phyloP scores from a whole-genome alignment of 2,888 invertebrate species.

The Mechanitis messenoides region DNA sequence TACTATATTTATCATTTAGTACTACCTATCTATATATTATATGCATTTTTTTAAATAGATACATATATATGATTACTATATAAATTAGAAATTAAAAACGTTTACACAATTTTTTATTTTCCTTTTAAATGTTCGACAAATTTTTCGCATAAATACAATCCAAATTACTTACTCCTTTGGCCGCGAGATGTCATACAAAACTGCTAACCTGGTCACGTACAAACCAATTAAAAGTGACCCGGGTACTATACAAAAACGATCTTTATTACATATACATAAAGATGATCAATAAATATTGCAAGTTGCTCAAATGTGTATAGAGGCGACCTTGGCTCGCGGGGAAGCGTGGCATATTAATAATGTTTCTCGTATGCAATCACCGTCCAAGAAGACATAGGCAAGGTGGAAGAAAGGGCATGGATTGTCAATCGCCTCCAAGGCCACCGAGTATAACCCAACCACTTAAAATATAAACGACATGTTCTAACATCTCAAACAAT shows the following conservation, averaged over 20 bases:
- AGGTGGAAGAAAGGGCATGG: constrained; percentile 74
- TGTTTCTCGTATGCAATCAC: constrained; percentile 68
- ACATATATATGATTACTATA: background rate
- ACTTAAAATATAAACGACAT: constrained; percentile 32
- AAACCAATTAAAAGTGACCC: constrained; percentile 8
- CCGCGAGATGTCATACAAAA: constrained; percentile 50
- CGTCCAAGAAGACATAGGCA: constrained; percentile 66
- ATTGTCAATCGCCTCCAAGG: constrained; percentile 64
- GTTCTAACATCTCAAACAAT: constrained; percentile 22
- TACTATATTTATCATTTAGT: constrained; percentile 4
- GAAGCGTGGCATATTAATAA: constrained; percentile 69
- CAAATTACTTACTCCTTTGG: constrained; percentile 46
- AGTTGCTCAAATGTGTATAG: constrained; percentile 45
- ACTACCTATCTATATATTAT: background rate
- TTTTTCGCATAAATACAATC: constrained; percentile 25
- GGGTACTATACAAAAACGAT: constrained; percentile 15
- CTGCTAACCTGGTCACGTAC: constrained; percentile 52
- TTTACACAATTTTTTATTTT: background rate
- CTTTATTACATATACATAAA: constrained; percentile 25
- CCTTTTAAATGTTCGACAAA: constrained; percentile 23
- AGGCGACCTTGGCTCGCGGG: constrained; percentile 55
- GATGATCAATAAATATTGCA: constrained; percentile 25
- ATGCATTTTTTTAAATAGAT: background rate
- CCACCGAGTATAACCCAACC: constrained; percentile 50
- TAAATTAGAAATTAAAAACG: background rate